These are phyloP conservation scores for Notothenia coriiceps DNA, from an alignment of 2,113 vertebrate species.

Conservation along the genomic window DNA sequence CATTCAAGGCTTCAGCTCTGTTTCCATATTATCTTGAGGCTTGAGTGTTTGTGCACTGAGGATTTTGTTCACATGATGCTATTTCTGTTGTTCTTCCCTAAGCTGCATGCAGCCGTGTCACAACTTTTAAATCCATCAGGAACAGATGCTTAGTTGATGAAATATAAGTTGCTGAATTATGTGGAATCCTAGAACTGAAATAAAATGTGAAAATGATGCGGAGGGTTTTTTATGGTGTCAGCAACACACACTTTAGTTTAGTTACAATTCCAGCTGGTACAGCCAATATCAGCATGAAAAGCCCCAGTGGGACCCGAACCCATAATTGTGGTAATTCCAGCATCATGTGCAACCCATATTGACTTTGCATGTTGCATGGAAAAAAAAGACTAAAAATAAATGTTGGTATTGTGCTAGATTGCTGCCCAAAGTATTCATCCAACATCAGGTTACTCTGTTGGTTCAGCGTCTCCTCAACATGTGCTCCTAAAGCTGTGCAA, in stretches of 20 bases:
- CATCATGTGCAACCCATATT: constrained; percentile 26
- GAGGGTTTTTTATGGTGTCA: constrained; percentile 6
- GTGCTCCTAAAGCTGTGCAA: background rate
- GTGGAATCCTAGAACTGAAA: constrained; percentile 11
- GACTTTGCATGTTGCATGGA: constrained; percentile 17
- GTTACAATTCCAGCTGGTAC: constrained; percentile 30
- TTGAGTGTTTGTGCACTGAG: background rate
- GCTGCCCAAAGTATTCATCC: background rate
- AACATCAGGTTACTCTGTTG: constrained; percentile 5
- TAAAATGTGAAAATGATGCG: background rate
- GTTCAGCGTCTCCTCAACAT: background rate
- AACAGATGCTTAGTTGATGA: constrained; percentile 17
- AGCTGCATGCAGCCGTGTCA: constrained; percentile 8
- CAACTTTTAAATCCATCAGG: constrained; percentile 1
- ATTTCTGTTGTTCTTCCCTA: background rate
- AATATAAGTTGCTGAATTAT: constrained; percentile 15
- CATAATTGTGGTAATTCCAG: constrained; percentile 54
- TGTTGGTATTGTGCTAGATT: background rate
- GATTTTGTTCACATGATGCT: background rate
- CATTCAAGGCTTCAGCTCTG: background rate
- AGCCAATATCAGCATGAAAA: constrained; percentile 38
- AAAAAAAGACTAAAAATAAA: background rate
- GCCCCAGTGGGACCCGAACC: constrained; percentile 30
- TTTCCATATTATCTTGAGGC: background rate
- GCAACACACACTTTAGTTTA: constrained; percentile 2